Evolutionary conservation across 2,797 vertebrate genomes (phyloP).

Genomic region (Eidolon dupreanum): DNA sequence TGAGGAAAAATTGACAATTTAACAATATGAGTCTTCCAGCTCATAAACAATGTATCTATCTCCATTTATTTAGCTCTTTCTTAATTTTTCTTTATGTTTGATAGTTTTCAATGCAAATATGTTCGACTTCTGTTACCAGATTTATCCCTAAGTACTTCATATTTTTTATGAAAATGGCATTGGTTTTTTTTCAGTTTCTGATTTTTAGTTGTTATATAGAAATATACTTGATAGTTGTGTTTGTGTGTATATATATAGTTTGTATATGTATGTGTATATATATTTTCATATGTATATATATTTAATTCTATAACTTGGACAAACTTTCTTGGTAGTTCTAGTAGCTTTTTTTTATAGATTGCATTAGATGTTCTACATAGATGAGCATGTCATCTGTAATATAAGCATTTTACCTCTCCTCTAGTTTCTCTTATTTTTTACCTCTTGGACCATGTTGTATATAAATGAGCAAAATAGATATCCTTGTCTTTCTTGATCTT

Average conservation of each 20-base stretch:
- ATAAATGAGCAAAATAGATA: neutral
- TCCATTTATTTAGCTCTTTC: neutral
- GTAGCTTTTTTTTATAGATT: neutral
- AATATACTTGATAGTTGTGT: neutral
- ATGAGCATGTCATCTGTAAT: neutral
- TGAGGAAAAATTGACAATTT: neutral
- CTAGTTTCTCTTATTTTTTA: neutral
- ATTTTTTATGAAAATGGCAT: neutral
- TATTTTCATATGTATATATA: neutral
- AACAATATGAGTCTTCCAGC: neutral
- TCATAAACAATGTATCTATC: neutral
- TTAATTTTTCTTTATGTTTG: neutral
- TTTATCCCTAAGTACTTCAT: neutral
- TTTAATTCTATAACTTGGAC: neutral
- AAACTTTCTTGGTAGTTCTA: neutral
- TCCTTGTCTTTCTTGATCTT: neutral
- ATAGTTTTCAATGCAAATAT: neutral
- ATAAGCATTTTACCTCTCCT: neutral
- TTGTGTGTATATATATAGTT: too few species aligned
- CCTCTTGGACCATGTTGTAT: neutral
- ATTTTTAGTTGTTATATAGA: neutral
- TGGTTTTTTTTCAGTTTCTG: neutral
- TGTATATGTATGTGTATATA: too few species aligned
- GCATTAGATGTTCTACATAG: neutral
- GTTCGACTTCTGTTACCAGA: neutral